These are phyloP conservation scores for Chaetogeoica ovagalla DNA, from an alignment of 2,888 invertebrate species.

Conservation along the genomic window DNA sequence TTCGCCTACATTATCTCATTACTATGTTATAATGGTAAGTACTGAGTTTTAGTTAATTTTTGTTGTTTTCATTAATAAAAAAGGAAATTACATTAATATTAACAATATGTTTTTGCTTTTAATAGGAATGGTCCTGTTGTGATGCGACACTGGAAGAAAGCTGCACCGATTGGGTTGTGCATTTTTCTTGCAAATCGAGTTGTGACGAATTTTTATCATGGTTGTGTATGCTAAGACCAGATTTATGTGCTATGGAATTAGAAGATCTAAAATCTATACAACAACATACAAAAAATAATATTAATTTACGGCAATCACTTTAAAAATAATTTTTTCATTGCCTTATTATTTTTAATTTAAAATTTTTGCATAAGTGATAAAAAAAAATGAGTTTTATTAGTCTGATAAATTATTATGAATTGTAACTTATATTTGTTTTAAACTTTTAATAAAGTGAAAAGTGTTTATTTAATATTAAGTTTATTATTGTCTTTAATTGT, in stretches of 20 bases:
- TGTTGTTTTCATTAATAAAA: background rate
- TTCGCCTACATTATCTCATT: conserved; percentile 37
- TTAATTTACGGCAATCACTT: conserved; percentile 13
- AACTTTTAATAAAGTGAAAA: too few relatives aligned
- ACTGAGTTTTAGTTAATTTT: background rate
- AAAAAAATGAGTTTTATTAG: too few relatives aligned
- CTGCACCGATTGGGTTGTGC: conserved; percentile 37
- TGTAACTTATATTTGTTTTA: too few relatives aligned
- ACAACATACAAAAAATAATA: conserved; percentile 31
- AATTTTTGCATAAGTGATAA: background rate
- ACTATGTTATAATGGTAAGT: conserved; percentile 44
- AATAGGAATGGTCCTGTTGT: conserved; percentile 44
- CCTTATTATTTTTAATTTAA: conserved; percentile 5
- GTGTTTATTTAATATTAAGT: too few relatives aligned
- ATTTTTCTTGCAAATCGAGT: conserved; percentile 45
- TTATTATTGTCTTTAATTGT: too few relatives aligned
- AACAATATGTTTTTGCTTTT: background rate
- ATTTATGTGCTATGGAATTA: conserved; percentile 30
- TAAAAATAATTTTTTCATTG: background rate
- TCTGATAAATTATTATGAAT: too few relatives aligned
- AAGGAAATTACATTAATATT: background rate
- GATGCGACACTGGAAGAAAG: conserved; percentile 37
- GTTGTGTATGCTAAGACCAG: conserved; percentile 38
- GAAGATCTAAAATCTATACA: conserved; percentile 10
- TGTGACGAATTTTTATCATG: conserved; percentile 47